Percentiles rank a stretch among this genome's conserved stretches.
Conservation (phyloP, 2,113 vertebrate genomes). For the Trinectes maculatus region DNA sequence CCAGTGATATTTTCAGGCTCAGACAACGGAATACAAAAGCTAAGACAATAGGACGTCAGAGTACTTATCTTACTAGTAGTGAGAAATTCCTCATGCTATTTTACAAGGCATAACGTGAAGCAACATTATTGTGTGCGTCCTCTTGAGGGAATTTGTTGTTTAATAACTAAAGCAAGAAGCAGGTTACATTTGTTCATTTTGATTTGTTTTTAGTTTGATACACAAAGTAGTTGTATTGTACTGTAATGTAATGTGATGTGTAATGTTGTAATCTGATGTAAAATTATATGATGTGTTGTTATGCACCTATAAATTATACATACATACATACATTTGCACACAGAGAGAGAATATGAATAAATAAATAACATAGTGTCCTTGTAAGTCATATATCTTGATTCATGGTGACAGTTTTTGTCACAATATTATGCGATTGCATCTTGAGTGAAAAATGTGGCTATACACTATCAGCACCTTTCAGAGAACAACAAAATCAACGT, state of each 20-base stretch:
- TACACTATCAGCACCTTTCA: background rate
- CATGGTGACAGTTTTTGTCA: background rate
- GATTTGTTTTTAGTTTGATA: background rate
- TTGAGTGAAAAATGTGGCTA: background rate
- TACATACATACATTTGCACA: too few relatives aligned
- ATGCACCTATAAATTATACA: too few relatives aligned
- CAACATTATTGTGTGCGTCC: background rate
- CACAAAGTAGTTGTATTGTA: too few relatives aligned
- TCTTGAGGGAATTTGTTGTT: background rate
- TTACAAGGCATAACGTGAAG: background rate
- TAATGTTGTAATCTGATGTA: too few relatives aligned
- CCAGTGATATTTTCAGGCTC: background rate
- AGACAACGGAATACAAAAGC: background rate
- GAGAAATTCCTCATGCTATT: background rate
- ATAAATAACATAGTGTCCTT: too few relatives aligned
- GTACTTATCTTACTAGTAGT: background rate
- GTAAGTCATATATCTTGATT: background rate
- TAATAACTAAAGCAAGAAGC: too few relatives aligned
- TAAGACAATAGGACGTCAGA: background rate
- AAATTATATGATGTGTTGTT: too few relatives aligned
- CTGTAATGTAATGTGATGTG: too few relatives aligned
- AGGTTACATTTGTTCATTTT: background rate
- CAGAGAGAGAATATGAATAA: too few relatives aligned
- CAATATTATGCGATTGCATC: constrained; percentile 8
- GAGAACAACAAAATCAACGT: constrained; percentile 8